phyloP scores from a whole-genome alignment of 2,888 invertebrate genomes.

The Unio pictorum region DNA sequence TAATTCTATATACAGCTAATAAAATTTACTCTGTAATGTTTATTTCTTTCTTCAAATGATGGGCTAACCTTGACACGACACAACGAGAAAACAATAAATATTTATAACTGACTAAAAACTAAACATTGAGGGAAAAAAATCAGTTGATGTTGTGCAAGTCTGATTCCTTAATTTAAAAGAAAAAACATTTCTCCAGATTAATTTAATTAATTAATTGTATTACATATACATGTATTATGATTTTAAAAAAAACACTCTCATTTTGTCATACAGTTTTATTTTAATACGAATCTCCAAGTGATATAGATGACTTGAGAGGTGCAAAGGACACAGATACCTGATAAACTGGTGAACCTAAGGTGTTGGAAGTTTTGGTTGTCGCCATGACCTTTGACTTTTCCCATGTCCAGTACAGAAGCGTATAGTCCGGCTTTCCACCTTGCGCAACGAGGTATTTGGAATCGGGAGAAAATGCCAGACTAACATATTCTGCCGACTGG shows the following conservation, averaged over 20 bases:
- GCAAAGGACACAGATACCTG: conserved; percentile 70
- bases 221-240: background rate
- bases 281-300: no score
- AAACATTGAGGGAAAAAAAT: no score
- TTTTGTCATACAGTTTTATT: no score
- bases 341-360: conserved; percentile 76
- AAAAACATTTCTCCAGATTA: background rate
- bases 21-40: no score
- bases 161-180: background rate
- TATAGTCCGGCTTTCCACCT: conserved; percentile 87
- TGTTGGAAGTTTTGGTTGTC: conserved; percentile 78
- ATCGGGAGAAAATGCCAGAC: conserved; percentile 85
- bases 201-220: no score
- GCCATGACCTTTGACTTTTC: conserved; percentile 86
- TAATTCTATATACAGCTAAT: no score
- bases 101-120: no score
- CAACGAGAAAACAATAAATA: no score
- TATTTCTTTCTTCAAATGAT: no score
- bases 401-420: conserved; percentile 84
- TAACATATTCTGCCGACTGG: conserved; percentile 78
- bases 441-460: conserved; percentile 85
- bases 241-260: no score
- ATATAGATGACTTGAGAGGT: no score
- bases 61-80: no score
- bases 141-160: background rate